phyloP scores from a whole-genome alignment of 2,113 vertebrate genomes.

The Hiodon tergisus region DNA sequence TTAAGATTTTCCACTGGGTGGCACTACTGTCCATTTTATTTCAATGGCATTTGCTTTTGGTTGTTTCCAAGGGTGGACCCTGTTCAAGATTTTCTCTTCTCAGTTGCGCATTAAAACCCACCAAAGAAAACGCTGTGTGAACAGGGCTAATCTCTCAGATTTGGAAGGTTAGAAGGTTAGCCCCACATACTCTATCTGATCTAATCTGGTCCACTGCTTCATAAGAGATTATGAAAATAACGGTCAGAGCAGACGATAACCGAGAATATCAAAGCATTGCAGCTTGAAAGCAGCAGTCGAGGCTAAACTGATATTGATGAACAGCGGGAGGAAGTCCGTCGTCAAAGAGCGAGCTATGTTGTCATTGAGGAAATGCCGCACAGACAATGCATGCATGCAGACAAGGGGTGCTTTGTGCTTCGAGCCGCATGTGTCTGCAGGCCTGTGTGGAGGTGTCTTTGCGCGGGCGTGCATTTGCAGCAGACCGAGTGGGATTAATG shows the following conservation, averaged over 20 bases:
- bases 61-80: neutral
- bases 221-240: neutral
- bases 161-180: slow-evolving; percentile 7
- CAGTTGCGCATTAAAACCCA: neutral
- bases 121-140: neutral
- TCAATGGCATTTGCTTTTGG: neutral
- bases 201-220: neutral
- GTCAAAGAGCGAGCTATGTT: neutral
- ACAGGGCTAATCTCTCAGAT: slow-evolving; percentile 4
- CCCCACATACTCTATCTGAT: neutral
- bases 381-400: neutral
- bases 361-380: neutral
- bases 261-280: neutral
- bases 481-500: neutral
- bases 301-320: neutral
- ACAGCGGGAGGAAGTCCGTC: neutral
- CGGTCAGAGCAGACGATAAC: neutral
- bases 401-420: neutral
- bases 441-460: neutral
- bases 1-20: slow-evolving; percentile 38
- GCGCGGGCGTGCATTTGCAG: neutral
- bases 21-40: slow-evolving; percentile 40
- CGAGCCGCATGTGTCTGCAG: neutral
- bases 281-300: neutral
- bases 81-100: slow-evolving; percentile 1